Conservation (phyloP, 2,113 vertebrate genomes). For the Gracilinanus agilis region DNA sequence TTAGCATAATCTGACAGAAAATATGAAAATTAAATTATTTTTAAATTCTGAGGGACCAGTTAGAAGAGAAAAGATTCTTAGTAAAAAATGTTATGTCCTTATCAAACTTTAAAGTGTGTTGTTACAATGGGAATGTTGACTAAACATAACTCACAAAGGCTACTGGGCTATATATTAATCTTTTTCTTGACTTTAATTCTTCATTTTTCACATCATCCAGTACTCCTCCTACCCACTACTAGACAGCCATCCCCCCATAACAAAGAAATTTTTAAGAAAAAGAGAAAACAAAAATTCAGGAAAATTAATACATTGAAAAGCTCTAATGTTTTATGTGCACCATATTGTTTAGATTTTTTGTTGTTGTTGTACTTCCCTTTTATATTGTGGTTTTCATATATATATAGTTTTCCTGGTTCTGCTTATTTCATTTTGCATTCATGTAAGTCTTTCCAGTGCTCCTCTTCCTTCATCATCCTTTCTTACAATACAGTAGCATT, state of each 20-base stretch:
- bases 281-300: neutral
- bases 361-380: neutral
- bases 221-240: neutral
- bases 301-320: neutral
- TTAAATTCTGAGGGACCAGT: neutral
- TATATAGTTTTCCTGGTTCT: neutral
- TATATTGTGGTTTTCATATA: neutral
- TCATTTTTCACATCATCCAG: neutral
- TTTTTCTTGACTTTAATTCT: neutral
- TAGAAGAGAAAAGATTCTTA: neutral
- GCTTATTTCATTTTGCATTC: neutral
- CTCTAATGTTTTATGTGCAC: neutral
- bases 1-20: neutral
- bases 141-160: constrained; percentile 2
- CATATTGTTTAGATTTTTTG: neutral
- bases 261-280: neutral
- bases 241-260: neutral
- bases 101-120: constrained; percentile 2
- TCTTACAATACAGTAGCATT: neutral
- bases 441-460: neutral
- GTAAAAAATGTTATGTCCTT: constrained; percentile 28
- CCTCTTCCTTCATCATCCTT: neutral
- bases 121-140: constrained; percentile 1
- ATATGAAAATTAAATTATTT: neutral
- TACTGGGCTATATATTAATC: neutral